Evolutionary conservation across 2,888 invertebrate genomes (phyloP).

Genomic region (Ophioninae sp.): DNA sequence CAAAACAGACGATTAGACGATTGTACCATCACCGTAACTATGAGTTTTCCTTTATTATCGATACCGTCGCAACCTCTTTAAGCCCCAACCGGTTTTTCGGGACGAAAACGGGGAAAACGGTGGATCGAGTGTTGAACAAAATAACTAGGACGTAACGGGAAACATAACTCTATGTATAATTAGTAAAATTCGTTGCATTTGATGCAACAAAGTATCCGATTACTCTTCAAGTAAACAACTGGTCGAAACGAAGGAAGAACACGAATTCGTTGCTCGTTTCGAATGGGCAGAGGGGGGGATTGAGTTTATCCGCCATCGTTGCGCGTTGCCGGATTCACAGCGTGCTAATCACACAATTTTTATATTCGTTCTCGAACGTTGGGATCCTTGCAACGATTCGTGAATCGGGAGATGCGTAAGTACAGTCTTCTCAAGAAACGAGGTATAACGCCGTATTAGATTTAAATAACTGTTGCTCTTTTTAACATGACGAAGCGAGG

Average conservation of each 20-base stretch:
- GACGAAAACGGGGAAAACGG: neutral
- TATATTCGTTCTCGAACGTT: neutral
- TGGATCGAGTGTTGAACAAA: neutral
- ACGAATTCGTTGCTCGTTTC: neutral
- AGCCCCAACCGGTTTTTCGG: neutral
- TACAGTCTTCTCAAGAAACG: constrained; percentile 64
- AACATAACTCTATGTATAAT: neutral
- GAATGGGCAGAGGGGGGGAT: neutral
- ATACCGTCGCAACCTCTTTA: neutral
- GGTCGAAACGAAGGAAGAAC: neutral
- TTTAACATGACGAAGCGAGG: constrained; percentile 59
- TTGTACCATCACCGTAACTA: constrained; percentile 76
- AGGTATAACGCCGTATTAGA: constrained; percentile 49
- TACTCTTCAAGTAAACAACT: neutral
- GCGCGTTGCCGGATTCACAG: constrained; percentile 25
- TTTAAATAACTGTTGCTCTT: constrained; percentile 44
- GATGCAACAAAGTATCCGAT: neutral
- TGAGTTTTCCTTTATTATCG: constrained; percentile 56
- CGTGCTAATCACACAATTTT: neutral
- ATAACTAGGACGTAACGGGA: neutral
- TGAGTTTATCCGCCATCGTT: constrained; percentile 9
- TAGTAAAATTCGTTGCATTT: neutral
- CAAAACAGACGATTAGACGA: constrained; percentile 74
- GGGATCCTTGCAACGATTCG: constrained; percentile 25
- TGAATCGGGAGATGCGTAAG: constrained; percentile 62